These are phyloP conservation scores for Drosophila trapezifrons DNA, from an alignment of 1,140 invertebrate genomes.

Conservation along the genomic window DNA sequence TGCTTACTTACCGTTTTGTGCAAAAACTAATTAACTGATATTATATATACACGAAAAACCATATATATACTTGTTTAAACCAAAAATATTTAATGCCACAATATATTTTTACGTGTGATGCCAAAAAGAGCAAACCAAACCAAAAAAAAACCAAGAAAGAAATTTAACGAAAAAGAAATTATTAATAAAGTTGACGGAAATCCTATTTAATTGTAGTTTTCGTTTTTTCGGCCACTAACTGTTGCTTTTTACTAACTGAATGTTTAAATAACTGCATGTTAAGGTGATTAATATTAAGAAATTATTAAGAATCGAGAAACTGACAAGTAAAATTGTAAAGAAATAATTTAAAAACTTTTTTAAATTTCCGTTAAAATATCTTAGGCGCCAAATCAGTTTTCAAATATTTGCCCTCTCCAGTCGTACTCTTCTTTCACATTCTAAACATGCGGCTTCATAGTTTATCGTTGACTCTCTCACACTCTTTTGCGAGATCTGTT, in stretches of 20 bases:
- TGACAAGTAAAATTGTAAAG: not conserved
- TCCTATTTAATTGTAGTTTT: conserved; percentile 62
- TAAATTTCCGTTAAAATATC: not conserved
- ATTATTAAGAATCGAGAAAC: not conserved
- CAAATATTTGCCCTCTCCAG: too few species aligned
- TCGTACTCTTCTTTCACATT: not conserved
- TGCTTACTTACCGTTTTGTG: conserved; percentile 61
- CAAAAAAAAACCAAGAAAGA: conserved; percentile 15
- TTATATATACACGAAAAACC: conserved; percentile 27
- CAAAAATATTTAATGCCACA: conserved; percentile 44
- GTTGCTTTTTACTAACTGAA: conserved; percentile 50
- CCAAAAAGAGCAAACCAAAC: conserved; percentile 19
- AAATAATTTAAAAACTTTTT: not conserved
- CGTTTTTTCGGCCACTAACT: conserved; percentile 41
- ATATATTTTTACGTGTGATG: conserved; percentile 74
- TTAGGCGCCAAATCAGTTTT: not conserved
- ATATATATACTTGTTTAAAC: conserved; percentile 65
- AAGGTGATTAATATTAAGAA: not conserved
- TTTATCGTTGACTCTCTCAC: too few species aligned
- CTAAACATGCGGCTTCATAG: too few species aligned
- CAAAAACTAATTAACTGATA: conserved; percentile 48
- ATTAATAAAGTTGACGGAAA: conserved; percentile 75
- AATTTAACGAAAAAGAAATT: conserved; percentile 34
- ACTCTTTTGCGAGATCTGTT: too few species aligned
- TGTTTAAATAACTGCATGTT: conserved; percentile 29